phyloP scores from a whole-genome alignment of 1,140 invertebrate genomes.

The Nasonia longicornis region DNA sequence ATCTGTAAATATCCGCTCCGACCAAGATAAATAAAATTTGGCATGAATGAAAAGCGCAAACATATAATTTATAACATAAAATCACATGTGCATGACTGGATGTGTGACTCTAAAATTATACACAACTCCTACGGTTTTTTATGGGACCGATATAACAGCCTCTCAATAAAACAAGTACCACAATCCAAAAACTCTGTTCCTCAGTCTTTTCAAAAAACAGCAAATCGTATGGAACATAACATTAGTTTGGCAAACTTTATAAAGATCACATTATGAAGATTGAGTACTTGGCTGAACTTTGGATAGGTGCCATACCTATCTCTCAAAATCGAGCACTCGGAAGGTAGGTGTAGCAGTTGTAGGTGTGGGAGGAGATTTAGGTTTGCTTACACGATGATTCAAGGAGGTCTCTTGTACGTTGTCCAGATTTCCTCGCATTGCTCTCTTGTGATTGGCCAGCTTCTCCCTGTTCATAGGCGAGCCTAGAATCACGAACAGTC shows the following conservation, averaged over 20 bases:
- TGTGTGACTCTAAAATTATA: conserved; percentile 5
- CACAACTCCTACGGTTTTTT: background rate
- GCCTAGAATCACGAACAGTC: conserved; percentile 67
- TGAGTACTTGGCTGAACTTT: conserved; percentile 15
- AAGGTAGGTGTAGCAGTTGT: conserved; percentile 65
- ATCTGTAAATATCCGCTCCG: background rate
- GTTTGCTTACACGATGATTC: conserved; percentile 70
- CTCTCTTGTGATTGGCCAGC: conserved; percentile 77
- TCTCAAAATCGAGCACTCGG: conserved; percentile 60
- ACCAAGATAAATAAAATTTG: conserved; percentile 14
- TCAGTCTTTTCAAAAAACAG: conserved; percentile 11
- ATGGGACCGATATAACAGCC: background rate
- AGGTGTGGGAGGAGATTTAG: conserved; percentile 64
- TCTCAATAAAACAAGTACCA: background rate
- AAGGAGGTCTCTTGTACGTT: conserved; percentile 81
- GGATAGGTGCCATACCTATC: conserved; percentile 42
- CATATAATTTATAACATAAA: conserved; percentile 6
- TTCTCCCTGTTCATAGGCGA: conserved; percentile 83
- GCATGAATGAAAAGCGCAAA: conserved; percentile 14
- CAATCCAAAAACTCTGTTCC: background rate
- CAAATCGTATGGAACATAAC: conserved; percentile 25
- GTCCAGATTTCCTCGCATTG: conserved; percentile 73
- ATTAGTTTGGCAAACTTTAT: conserved; percentile 13
- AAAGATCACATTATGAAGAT: conserved; percentile 34
- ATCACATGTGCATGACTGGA: background rate